Evolutionary conservation across 2,888 invertebrate genomes (phyloP).

Genomic region (Conomelus anceps): DNA sequence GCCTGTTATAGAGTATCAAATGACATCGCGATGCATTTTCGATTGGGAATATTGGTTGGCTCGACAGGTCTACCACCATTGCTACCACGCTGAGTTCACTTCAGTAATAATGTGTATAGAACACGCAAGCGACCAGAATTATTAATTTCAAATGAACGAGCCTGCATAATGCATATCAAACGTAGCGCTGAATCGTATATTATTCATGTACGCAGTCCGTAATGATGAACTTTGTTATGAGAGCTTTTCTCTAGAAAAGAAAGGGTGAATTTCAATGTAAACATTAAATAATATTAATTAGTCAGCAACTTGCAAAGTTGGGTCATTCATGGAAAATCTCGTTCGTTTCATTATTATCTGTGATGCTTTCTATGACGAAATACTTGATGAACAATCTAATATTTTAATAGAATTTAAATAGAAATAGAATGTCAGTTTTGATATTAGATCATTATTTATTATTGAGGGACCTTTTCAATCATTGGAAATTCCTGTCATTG

Average conservation of each 20-base stretch:
- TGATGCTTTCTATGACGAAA: too few relatives aligned
- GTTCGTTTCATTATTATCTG: not conserved
- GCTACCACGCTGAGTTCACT: not conserved
- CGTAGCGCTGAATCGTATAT: not conserved
- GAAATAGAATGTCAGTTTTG: too few relatives aligned
- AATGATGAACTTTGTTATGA: not conserved
- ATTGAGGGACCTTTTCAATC: too few relatives aligned
- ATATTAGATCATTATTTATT: too few relatives aligned
- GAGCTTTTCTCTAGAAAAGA: not conserved
- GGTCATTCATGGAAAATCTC: not conserved
- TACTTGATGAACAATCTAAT: too few relatives aligned
- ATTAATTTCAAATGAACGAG: not conserved
- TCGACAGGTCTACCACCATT: not conserved
- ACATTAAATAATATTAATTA: not conserved
- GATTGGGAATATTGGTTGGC: not conserved
- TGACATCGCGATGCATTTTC: not conserved
- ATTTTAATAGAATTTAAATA: too few relatives aligned
- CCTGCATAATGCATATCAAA: not conserved
- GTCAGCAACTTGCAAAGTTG: too few relatives aligned
- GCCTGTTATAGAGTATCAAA: not conserved
- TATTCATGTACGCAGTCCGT: not conserved
- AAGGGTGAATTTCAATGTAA: not conserved
- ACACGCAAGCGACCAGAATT: not conserved
- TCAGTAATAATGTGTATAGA: not conserved
- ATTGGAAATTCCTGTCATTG: too few relatives aligned